Conservation (phyloP, 2,888 invertebrate genomes). For the Helleia helle region DNA sequence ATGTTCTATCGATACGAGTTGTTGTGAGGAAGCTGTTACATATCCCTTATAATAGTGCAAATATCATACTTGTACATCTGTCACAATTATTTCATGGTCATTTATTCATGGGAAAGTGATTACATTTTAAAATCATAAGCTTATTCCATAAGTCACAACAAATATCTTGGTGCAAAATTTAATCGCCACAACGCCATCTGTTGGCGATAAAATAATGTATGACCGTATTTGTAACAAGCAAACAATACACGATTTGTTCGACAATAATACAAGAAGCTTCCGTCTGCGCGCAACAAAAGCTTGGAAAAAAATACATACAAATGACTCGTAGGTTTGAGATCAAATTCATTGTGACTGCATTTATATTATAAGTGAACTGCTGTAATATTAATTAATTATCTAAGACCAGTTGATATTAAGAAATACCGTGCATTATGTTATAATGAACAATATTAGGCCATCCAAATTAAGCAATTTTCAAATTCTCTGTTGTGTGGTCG, state of each 20-base stretch:
- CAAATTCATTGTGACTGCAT: constrained; percentile 39
- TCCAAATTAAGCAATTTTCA: constrained; percentile 14
- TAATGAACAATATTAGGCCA: constrained; percentile 32
- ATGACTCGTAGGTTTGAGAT: constrained; percentile 66
- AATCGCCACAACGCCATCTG: not conserved
- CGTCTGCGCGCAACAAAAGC: constrained; percentile 13
- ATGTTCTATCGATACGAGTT: too few species aligned
- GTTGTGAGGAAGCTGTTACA: not conserved
- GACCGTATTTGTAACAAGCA: not conserved
- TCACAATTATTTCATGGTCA: constrained; percentile 1
- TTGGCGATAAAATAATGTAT: not conserved
- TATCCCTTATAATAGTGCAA: constrained; percentile 2
- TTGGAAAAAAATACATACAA: constrained; percentile 42
- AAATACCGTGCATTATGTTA: constrained; percentile 47
- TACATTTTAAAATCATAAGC: too few species aligned
- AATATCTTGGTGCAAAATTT: too few species aligned
- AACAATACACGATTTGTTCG: not conserved
- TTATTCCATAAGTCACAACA: too few species aligned
- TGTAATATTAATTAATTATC: constrained; percentile 20
- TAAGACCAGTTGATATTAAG: constrained; percentile 24
- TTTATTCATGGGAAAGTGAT: too few species aligned
- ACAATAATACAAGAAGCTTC: not conserved
- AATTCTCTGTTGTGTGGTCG: constrained; percentile 18
- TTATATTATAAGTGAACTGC: constrained; percentile 16
- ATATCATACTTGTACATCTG: constrained; percentile 3